These are phyloP conservation scores for Vireo griseus DNA, from an alignment of 2,797 vertebrate genomes.

Conservation along the genomic window DNA sequence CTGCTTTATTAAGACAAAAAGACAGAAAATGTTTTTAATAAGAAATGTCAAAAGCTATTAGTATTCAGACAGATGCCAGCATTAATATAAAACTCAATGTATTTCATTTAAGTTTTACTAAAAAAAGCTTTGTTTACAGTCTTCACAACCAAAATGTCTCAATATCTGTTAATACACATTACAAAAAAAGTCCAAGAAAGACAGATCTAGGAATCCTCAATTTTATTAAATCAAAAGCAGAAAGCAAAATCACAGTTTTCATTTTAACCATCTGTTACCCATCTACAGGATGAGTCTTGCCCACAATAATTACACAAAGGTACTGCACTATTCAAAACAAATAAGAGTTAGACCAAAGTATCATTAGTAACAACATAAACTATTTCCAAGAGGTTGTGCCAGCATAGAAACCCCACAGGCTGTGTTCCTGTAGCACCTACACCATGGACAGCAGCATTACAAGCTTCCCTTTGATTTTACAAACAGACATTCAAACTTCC, in stretches of 20 bases:
- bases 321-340: not conserved
- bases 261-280: not conserved
- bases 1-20: constrained; percentile 66
- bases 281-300: not conserved
- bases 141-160: not conserved
- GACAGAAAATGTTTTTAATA: constrained; percentile 10
- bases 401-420: not conserved
- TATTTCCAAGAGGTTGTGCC: not conserved
- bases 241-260: not conserved
- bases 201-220: not conserved
- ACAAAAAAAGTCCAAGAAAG: not conserved
- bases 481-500: not conserved
- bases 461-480: not conserved
- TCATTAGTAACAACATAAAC: not conserved
- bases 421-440: not conserved
- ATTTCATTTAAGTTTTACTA: not conserved
- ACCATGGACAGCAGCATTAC: constrained; percentile 35
- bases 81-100: not conserved
- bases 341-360: not conserved
- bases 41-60: not conserved
- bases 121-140: not conserved
- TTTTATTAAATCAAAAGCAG: not conserved
- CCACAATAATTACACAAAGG: not conserved
- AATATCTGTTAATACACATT: not conserved
- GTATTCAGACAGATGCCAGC: not conserved